A percentile compares a stretch with the other conserved stretches of the same genome.
These are phyloP conservation scores for Nesidiocoris tenuis DNA, from an alignment of 2,888 invertebrate species.

Conservation along the genomic window DNA sequence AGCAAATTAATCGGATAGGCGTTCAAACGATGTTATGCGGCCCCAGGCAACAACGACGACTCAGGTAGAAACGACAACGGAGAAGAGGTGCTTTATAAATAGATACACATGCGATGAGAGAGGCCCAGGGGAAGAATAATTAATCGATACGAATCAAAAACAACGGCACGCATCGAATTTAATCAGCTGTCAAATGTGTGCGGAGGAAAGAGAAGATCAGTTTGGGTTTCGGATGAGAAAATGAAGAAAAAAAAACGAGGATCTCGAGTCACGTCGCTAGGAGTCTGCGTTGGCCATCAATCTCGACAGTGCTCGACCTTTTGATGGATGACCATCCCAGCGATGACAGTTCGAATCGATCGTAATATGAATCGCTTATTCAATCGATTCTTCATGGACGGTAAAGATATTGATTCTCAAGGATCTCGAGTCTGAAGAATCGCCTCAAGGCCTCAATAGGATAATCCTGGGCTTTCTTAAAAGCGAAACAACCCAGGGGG, in stretches of 20 bases:
- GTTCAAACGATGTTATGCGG: neutral
- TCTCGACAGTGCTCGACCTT: conserved; percentile 25
- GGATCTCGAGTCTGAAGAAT: neutral
- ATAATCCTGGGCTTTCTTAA: neutral
- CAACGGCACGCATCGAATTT: conserved; percentile 32
- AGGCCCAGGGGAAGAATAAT: conserved; percentile 12
- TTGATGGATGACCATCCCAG: conserved; percentile 25
- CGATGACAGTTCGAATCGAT: conserved; percentile 30
- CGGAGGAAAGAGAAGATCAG: neutral
- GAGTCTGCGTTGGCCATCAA: conserved; percentile 15
- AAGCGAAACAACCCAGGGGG: neutral
- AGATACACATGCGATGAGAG: conserved; percentile 1
- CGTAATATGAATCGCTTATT: conserved; percentile 22
- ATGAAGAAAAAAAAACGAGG: neutral
- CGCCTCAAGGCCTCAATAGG: neutral
- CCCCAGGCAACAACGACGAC: neutral
- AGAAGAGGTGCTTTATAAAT: neutral
- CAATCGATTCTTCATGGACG: conserved; percentile 12
- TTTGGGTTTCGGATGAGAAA: neutral
- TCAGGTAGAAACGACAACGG: neutral
- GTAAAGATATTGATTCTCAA: conserved; percentile 15
- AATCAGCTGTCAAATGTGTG: conserved; percentile 13
- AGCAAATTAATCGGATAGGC: neutral
- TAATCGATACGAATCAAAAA: conserved; percentile 35
- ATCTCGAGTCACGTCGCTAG: neutral